Evolutionary conservation across 2,113 vertebrate genomes (phyloP).

Genomic region (Riparia riparia): DNA sequence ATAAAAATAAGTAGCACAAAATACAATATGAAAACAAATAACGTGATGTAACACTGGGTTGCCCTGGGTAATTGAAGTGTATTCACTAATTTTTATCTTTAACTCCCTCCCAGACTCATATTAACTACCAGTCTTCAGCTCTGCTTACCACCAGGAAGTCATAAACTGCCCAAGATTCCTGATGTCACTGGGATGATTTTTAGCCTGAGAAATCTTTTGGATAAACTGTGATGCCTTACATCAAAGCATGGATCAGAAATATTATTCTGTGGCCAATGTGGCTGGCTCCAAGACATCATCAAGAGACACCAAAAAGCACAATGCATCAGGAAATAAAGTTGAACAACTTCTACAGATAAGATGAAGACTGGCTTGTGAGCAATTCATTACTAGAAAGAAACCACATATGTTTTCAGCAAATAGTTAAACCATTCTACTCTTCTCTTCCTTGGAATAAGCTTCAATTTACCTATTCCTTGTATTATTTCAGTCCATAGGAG

Average conservation of each 20-base stretch:
- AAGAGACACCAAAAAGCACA: not conserved
- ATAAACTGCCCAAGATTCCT: not conserved
- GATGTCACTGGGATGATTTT: not conserved
- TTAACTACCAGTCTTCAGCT: not conserved
- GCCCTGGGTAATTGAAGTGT: not conserved
- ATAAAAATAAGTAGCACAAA: no score
- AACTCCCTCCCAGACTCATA: not conserved
- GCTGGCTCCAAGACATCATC: not conserved
- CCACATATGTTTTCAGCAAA: not conserved
- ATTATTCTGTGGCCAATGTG: not conserved
- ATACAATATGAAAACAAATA: no score
- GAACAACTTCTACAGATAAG: accelerated
- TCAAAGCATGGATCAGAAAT: not conserved
- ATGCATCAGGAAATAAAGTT: not conserved
- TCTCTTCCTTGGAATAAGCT: not conserved
- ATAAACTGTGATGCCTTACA: not conserved
- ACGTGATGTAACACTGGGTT: no score
- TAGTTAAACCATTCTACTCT: not conserved
- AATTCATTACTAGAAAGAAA: not conserved
- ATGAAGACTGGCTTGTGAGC: not conserved
- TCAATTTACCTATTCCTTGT: not conserved
- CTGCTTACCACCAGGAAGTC: not conserved
- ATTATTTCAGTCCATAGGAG: not conserved
- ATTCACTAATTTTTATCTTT: not conserved
- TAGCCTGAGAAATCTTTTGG: not conserved